Base-by-base conservation (phyloP, 2,113 vertebrate genomes). In the Sylvia atricapilla region DNA sequence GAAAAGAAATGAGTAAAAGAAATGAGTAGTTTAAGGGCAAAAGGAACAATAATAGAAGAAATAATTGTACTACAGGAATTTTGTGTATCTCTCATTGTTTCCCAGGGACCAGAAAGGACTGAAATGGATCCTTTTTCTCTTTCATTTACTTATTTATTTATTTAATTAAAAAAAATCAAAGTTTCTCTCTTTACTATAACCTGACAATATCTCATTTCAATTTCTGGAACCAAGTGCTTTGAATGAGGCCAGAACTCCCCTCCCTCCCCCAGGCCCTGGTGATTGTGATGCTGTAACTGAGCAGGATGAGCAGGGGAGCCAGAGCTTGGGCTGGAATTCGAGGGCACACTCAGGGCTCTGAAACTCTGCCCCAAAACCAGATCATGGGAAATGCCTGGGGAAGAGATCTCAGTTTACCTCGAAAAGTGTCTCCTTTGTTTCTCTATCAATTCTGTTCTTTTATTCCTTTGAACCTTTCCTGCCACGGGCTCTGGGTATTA, bases 391-490 rank as follows among this genome's bases (percentile, higher is more conserved):
- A 88, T 17, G 66, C 66, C 85, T 83, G 55, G 50, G 46, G 58
- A 21, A 28, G 79, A n/a, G 82, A 41, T 69, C 95, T 94, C 83
- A 6, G 83, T 7, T 96, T 92, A 83, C 95, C 81, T 78, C 7
- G 6, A 41, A 88, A 95, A 91, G 58, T 43, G 43, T 58, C 30
- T 80, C 67, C 86, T 96, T 95, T 97, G 92, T 93, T 85, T 72
- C 76, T 21, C 70, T 44, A 8, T 88, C 81, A 84, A 64, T 91
- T 72, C 33, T 87, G 60, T 44, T 46, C 77, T 39, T 39, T 93
- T 39, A 33, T 60, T 76, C 60, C 66, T 70, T 64, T 16, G 64
- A 23, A 5, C 60, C 25, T 25, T 8, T 60, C 84, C 89, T 89
- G 87, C 76, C 87, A 67, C 92, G 68, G 90, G 11, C 84, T 73